Evolutionary conservation across 2,113 vertebrate species (phyloP).

Genomic region (Campylorhamphus procurvoides): DNA sequence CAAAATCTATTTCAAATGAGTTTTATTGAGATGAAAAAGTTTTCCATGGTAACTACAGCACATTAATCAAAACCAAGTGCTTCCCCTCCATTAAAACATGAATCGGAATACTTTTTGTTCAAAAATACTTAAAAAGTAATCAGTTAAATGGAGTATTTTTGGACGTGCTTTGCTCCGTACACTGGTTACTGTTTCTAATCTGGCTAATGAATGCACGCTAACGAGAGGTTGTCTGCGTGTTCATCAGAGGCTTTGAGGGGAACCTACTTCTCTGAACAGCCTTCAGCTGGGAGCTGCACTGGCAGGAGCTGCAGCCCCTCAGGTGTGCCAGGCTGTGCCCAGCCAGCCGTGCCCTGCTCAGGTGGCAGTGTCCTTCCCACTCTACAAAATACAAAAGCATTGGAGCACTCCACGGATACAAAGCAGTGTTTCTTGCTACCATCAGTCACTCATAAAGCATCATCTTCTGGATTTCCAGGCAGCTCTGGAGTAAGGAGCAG

Average conservation of each 20-base stretch:
- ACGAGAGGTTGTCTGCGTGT: slow-evolving; percentile 67
- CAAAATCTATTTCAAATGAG: slow-evolving; percentile 54
- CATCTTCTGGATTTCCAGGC: slow-evolving; percentile 83
- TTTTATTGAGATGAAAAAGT: slow-evolving; percentile 60
- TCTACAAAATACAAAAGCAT: slow-evolving; percentile 64
- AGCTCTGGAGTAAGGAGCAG: slow-evolving; percentile 88
- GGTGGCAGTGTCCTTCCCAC: slow-evolving; percentile 32
- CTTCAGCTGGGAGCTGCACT: slow-evolving; percentile 48
- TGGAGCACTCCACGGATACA: slow-evolving; percentile 31
- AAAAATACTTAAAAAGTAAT: slow-evolving; percentile 67
- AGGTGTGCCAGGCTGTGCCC: neutral
- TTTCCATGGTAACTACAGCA: slow-evolving; percentile 50
- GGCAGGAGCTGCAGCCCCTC: slow-evolving; percentile 41
- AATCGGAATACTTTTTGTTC: slow-evolving; percentile 22
- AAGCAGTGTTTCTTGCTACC: slow-evolving; percentile 48
- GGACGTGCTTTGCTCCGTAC: slow-evolving; percentile 53
- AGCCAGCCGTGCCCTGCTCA: neutral
- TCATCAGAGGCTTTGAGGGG: slow-evolving; percentile 68
- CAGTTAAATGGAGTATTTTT: slow-evolving; percentile 58
- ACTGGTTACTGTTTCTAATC: slow-evolving; percentile 52
- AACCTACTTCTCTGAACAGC: slow-evolving; percentile 64
- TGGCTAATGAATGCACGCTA: slow-evolving; percentile 67
- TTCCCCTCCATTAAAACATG: slow-evolving; percentile 36
- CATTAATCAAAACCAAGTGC: slow-evolving; percentile 53
- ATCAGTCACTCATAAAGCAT: slow-evolving; percentile 48